A percentile compares a stretch with the other conserved stretches of the same genome.
phyloP scores from a whole-genome alignment of 2,113 vertebrate species.

The Ia io region DNA sequence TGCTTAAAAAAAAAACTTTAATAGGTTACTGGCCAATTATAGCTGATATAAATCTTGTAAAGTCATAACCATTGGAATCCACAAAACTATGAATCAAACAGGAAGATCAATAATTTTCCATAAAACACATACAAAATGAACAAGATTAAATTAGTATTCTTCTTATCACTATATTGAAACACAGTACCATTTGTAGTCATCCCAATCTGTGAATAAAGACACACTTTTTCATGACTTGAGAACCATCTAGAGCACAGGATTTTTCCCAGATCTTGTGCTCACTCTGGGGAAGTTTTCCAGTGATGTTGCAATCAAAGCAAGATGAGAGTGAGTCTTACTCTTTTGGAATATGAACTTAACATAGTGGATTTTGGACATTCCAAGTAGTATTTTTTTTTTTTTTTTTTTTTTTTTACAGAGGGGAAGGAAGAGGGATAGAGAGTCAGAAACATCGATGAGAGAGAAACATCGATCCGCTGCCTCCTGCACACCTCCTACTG shows the following conservation, averaged over 20 bases:
- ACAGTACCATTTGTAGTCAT: not conserved
- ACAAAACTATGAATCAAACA: not conserved
- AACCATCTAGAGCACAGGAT: not conserved
- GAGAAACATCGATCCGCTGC: no score
- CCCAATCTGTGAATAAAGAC: not conserved
- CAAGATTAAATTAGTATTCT: not conserved
- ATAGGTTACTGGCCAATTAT: not conserved
- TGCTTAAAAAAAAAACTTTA: not conserved
- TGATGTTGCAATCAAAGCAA: not conserved
- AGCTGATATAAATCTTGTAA: not conserved
- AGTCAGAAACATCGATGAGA: no score
- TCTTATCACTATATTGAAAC: not conserved
- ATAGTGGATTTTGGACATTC: not conserved
- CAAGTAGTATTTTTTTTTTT: not conserved
- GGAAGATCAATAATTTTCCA: not conserved
- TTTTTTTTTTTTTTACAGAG: constrained; percentile 42
- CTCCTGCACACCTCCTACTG: no score
- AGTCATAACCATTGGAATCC: not conserved
- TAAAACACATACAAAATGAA: not conserved
- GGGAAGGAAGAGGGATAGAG: no score
- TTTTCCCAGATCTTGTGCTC: not conserved
- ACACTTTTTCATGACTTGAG: not conserved
- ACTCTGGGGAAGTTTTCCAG: not conserved
- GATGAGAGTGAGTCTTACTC: not conserved
- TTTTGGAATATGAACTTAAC: not conserved